phyloP scores from a whole-genome alignment of 2,888 invertebrate species.

The Eupithecia tripunctaria region DNA sequence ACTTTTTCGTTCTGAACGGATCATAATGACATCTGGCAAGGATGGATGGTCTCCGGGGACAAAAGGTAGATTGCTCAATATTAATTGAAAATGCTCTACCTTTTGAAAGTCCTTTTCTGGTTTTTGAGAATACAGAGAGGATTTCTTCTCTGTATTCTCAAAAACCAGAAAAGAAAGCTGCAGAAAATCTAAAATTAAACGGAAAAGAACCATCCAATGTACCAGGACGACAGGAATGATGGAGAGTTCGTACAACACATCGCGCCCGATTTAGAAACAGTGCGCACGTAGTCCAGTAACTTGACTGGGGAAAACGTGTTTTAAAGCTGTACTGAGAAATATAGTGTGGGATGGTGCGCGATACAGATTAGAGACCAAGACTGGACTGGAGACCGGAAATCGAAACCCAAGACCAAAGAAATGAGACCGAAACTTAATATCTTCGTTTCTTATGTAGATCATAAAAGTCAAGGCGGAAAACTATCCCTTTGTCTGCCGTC shows the following conservation, averaged over 20 bases:
- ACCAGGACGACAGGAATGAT: slow-evolving; percentile 42
- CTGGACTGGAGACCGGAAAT: background rate
- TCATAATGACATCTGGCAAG: too few species aligned
- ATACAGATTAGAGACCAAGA: background rate
- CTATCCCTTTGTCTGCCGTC: too few species aligned
- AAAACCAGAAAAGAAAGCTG: background rate
- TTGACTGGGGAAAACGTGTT: slow-evolving; percentile 15
- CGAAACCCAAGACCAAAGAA: background rate
- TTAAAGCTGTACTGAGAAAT: background rate
- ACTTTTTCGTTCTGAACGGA: too few species aligned
- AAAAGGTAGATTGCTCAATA: too few species aligned
- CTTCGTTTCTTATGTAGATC: too few species aligned
- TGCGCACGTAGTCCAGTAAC: slow-evolving; percentile 14
- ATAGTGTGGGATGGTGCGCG: background rate
- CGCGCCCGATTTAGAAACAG: slow-evolving; percentile 38
- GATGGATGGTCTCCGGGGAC: too few species aligned
- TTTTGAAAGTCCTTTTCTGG: background rate
- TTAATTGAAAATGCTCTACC: too few species aligned
- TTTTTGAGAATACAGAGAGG: too few species aligned
- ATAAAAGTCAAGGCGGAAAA: too few species aligned
- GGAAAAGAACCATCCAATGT: slow-evolving; percentile 15
- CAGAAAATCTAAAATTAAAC: slow-evolving; percentile 9
- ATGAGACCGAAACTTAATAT: too few species aligned
- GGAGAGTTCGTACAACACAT: slow-evolving; percentile 37
- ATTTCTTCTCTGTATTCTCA: background rate